Conservation (phyloP, 2,888 invertebrate genomes). For the Mycalesis mineus region DNA sequence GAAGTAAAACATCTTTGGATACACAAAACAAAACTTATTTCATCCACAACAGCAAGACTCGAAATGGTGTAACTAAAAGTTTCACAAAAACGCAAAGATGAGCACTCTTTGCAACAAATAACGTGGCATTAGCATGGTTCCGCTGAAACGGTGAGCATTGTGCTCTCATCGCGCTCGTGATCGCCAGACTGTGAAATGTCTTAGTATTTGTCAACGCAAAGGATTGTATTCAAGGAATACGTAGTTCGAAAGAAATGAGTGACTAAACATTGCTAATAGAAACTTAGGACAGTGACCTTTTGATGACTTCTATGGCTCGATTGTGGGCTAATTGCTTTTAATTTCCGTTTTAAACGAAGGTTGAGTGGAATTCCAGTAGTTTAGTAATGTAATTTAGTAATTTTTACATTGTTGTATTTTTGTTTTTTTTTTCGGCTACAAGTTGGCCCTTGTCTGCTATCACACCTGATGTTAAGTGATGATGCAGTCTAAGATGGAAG, state of each 20-base stretch:
- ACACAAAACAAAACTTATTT: background rate
- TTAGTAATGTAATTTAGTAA: too few relatives aligned
- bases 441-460: too few relatives aligned
- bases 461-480: too few relatives aligned
- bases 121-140: conserved; percentile 29
- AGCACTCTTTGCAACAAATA: conserved; percentile 25
- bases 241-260: background rate
- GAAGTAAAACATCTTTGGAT: background rate
- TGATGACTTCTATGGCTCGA: too few relatives aligned
- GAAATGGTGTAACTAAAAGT: background rate
- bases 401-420: too few relatives aligned
- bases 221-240: conserved; percentile 24
- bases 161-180: conserved; percentile 29
- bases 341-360: too few relatives aligned
- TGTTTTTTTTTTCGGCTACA: too few relatives aligned
- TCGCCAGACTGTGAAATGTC: conserved; percentile 73
- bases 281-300: too few relatives aligned
- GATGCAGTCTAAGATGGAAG: too few relatives aligned
- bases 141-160: conserved; percentile 31
- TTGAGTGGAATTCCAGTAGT: too few relatives aligned
- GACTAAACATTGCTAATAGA: background rate
- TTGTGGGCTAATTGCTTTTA: too few relatives aligned
- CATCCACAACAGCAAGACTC: background rate
- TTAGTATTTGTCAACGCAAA: conserved; percentile 39
- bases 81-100: conserved; percentile 12